Conservation (phyloP, 1,140 invertebrate species). For the Neocloeon triangulifer region DNA sequence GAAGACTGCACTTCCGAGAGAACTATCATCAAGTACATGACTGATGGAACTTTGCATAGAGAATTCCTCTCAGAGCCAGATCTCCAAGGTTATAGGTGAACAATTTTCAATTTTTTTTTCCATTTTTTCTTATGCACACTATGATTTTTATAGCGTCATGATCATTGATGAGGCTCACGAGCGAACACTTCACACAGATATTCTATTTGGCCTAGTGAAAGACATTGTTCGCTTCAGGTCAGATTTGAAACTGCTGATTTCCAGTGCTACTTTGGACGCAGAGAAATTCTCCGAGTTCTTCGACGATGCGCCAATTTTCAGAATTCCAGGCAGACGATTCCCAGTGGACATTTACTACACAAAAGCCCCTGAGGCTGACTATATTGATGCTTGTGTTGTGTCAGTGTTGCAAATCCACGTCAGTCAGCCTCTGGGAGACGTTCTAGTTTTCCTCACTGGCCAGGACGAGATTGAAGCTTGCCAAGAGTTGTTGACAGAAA, state of each 20-base stretch:
- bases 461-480: constrained; percentile 90
- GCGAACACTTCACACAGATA: constrained; percentile 91
- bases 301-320: constrained; percentile 93
- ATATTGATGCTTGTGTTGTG: constrained; percentile 90
- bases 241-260: constrained; percentile 91
- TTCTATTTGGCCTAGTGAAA: constrained; percentile 95
- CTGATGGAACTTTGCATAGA: constrained; percentile 91
- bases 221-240: constrained; percentile 88
- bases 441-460: constrained; percentile 92
- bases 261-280: constrained; percentile 93
- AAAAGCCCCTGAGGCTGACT: constrained; percentile 96
- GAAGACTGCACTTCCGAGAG: constrained; percentile 56
- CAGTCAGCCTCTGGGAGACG: constrained; percentile 83
- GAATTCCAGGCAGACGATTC: constrained; percentile 64
- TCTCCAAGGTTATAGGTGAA: constrained; percentile 56
- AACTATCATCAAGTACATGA: constrained; percentile 94
- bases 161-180: constrained; percentile 99
- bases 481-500: constrained; percentile 77
- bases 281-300: constrained; percentile 98
- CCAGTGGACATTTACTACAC: constrained; percentile 96
- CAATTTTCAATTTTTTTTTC: neutral
- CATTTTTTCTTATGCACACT: neutral
- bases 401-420: constrained; percentile 95
- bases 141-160: constrained; percentile 56
- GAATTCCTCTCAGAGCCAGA: constrained; percentile 97